A percentile compares a stretch with the other conserved stretches of the same genome.
These are phyloP conservation scores for Netelia inedita DNA, from an alignment of 2,888 invertebrate genomes.

Conservation along the genomic window DNA sequence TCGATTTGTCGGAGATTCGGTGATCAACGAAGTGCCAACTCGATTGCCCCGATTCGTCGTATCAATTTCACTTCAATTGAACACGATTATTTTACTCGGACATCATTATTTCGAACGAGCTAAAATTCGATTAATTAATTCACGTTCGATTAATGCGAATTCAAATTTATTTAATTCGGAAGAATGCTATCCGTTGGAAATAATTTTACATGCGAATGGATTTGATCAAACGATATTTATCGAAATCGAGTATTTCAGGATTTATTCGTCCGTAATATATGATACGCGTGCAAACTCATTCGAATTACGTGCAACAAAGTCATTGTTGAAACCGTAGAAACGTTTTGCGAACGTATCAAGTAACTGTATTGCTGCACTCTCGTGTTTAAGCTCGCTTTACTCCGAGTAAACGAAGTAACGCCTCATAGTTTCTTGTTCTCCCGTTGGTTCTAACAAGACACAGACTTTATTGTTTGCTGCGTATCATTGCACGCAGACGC, in stretches of 20 bases:
- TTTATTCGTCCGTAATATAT: background rate
- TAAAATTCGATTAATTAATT: background rate
- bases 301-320: background rate
- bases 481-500: background rate
- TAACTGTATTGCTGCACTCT: constrained; percentile 1
- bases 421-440: constrained; percentile 26
- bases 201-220: background rate
- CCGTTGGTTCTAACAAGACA: background rate
- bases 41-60: background rate
- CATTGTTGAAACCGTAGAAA: background rate
- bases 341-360: constrained; percentile 2
- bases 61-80: background rate
- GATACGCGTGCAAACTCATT: background rate
- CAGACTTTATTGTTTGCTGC: background rate
- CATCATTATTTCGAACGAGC: background rate
- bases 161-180: background rate
- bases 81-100: too few relatives aligned
- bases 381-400: background rate
- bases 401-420: background rate
- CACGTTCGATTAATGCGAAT: background rate
- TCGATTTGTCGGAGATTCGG: background rate
- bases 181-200: background rate
- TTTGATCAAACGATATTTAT: too few relatives aligned
- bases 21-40: background rate
- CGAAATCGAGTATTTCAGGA: background rate